Evolutionary conservation across 2,888 invertebrate genomes (phyloP).

Genomic region (Anthophora plumipes): DNA sequence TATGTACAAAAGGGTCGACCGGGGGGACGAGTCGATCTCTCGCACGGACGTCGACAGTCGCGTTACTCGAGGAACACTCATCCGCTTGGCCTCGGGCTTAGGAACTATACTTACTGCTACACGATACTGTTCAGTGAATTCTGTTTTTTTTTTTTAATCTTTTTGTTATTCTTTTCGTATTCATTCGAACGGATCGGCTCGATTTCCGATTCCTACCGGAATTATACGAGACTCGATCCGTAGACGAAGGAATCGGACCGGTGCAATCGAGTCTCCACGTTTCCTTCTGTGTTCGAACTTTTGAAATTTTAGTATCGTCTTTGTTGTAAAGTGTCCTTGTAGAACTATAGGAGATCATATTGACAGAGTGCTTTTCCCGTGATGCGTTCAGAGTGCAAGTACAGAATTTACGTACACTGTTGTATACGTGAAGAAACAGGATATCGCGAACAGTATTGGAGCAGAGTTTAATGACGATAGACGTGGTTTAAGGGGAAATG

Average conservation of each 20-base stretch:
- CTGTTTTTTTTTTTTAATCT: too few relatives aligned
- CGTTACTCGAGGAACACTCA: slow-evolving; percentile 30
- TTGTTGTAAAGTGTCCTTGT: background rate
- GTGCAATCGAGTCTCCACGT: slow-evolving; percentile 36
- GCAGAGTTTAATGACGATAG: background rate
- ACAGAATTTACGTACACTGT: background rate
- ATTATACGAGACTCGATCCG: slow-evolving; percentile 18
- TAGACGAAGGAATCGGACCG: slow-evolving; percentile 20
- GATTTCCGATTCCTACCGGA: background rate
- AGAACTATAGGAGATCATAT: background rate
- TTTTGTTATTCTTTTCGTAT: background rate
- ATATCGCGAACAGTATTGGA: background rate
- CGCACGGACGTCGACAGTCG: slow-evolving; percentile 7
- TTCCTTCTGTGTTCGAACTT: background rate
- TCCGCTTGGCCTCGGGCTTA: slow-evolving; percentile 65
- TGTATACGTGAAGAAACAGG: too few relatives aligned
- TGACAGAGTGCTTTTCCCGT: background rate
- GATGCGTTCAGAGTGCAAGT: background rate
- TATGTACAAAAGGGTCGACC: slow-evolving; percentile 75
- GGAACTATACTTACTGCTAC: slow-evolving; percentile 82
- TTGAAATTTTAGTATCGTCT: background rate
- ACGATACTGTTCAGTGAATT: slow-evolving; percentile 72
- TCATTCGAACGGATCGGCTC: slow-evolving; percentile 16
- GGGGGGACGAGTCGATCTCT: slow-evolving; percentile 18
- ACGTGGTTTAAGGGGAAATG: background rate